phyloP scores from a whole-genome alignment of 2,113 vertebrate genomes.

The Heterotis niloticus region DNA sequence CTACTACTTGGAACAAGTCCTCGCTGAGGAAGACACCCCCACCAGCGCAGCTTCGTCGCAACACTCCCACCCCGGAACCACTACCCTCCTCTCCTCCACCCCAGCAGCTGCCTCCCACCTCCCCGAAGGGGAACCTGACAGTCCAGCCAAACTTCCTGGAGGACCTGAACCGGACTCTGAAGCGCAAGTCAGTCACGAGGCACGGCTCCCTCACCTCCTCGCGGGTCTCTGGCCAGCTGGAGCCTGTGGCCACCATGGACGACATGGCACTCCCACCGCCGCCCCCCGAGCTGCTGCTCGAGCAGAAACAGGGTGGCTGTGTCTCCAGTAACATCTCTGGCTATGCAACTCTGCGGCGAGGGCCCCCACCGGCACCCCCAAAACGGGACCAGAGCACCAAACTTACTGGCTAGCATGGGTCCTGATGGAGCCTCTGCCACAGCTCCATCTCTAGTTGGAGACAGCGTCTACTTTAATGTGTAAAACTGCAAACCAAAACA shows the following conservation, averaged over 20 bases:
- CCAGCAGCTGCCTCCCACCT: constrained; percentile 70
- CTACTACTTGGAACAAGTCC: constrained; percentile 68
- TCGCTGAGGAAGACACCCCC: constrained; percentile 83
- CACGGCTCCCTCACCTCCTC: constrained; percentile 76
- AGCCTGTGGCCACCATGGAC: constrained; percentile 80
- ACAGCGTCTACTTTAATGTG: constrained; percentile 5
- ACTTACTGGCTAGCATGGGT: constrained; percentile 74
- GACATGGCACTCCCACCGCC: constrained; percentile 89
- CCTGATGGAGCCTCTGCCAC: not conserved
- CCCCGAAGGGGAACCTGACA: constrained; percentile 80
- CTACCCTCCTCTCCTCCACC: constrained; percentile 41
- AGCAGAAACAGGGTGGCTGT: constrained; percentile 70
- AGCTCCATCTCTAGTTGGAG: no score
- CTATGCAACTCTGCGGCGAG: constrained; percentile 91
- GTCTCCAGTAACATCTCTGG: constrained; percentile 84
- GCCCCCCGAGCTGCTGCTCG: constrained; percentile 83
- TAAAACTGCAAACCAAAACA: constrained; percentile 34
- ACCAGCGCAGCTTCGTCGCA: constrained; percentile 73
- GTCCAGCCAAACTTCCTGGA: constrained; percentile 90
- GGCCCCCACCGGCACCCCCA: constrained; percentile 86
- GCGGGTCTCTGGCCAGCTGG: constrained; percentile 62
- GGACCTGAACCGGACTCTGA: constrained; percentile 90
- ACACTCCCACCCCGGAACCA: constrained; percentile 72
- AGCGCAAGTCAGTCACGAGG: constrained; percentile 87
- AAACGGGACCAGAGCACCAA: constrained; percentile 93